phyloP scores from a whole-genome alignment of 2,797 vertebrate species.

The Okamejei kenojei region DNA sequence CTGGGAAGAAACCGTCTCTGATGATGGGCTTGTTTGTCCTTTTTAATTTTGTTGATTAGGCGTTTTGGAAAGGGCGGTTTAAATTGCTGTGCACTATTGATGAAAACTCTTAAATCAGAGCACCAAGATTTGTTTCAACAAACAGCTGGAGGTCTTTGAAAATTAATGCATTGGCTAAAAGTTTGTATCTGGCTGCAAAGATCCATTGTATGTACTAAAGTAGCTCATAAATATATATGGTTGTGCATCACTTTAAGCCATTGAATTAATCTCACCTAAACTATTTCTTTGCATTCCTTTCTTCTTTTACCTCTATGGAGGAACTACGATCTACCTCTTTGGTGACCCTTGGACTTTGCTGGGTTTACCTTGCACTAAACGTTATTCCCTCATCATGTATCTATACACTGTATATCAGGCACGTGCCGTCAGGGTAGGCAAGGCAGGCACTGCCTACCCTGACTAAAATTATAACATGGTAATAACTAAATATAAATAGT shows the following conservation, averaged over 20 bases:
- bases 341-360: too few species aligned
- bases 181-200: not conserved
- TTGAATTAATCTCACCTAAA: not conserved
- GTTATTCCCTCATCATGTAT: too few species aligned
- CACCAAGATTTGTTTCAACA: not conserved
- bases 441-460: too few species aligned
- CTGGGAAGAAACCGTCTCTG: too few species aligned
- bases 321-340: too few species aligned
- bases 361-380: too few species aligned
- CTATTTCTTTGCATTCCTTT: not conserved
- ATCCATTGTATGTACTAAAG: not conserved
- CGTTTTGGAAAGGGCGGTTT: not conserved
- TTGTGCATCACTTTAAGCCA: not conserved
- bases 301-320: not conserved
- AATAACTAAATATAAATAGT: too few species aligned
- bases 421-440: too few species aligned
- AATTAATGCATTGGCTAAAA: not conserved
- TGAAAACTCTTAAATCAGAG: not conserved
- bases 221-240: not conserved
- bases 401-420: too few species aligned
- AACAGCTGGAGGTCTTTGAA: not conserved
- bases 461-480: too few species aligned
- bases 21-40: not conserved
- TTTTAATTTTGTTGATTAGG: not conserved
- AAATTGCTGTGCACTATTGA: not conserved